Percentiles rank a stretch among this genome's conserved stretches.
phyloP scores from a whole-genome alignment of 2,113 vertebrate species.

The Narcine bancroftii region DNA sequence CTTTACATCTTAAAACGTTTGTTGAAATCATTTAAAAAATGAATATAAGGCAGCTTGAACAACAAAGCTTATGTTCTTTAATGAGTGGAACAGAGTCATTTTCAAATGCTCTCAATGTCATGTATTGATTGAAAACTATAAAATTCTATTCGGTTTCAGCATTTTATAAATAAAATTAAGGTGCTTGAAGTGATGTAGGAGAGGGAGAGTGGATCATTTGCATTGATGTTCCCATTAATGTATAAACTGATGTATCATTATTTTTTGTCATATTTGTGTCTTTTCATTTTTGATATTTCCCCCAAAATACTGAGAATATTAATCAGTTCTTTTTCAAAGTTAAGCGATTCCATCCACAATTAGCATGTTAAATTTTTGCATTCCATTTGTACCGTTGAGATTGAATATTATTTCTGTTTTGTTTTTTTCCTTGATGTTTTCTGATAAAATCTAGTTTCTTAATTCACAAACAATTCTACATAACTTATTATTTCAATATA shows the following conservation, averaged over 20 bases:
- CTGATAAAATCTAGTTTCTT: background rate
- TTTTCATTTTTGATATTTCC: background rate
- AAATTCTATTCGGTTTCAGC: too few relatives aligned
- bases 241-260: background rate
- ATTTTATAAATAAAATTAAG: background rate
- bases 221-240: background rate
- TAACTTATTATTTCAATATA: background rate
- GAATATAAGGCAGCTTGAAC: background rate
- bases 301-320: background rate
- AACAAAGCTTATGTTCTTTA: background rate
- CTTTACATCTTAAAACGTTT: background rate
- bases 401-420: background rate
- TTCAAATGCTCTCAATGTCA: background rate
- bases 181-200: background rate
- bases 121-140: background rate
- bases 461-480: background rate
- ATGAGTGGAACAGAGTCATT: too few relatives aligned
- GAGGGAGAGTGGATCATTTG: background rate
- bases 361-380: background rate
- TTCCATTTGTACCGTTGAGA: background rate
- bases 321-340: background rate
- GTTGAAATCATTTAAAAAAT: background rate
- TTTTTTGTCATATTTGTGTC: background rate
- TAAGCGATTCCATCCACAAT: background rate
- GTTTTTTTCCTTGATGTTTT: background rate